Base-by-base conservation (phyloP, 2,888 invertebrate genomes). In the Pomacea canaliculata region DNA sequence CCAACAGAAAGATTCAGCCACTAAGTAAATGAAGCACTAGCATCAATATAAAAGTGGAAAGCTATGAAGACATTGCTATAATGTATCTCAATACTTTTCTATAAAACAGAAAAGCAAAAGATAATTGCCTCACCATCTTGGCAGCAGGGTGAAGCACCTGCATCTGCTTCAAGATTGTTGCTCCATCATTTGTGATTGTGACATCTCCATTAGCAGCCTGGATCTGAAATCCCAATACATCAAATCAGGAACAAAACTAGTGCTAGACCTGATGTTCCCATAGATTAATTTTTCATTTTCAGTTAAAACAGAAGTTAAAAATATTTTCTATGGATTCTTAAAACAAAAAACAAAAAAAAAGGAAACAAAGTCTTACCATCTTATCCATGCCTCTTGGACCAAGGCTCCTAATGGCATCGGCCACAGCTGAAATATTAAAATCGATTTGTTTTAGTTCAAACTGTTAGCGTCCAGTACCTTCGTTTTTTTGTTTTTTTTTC, bases 371-470 rank as follows among this genome's bases (percentile, higher is more conserved):
- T 37, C 37, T 81, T 93, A 96, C 96, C 99, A 99, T 99, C 94
- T 99, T 99, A 91, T 99, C 99, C 99, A 99, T 99, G 81, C 99
- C 99, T 85, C 97, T 94, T 37, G 99, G 99, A 8, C 99, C 99
- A 91, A 99, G 93, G 92, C 98, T 98, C 80, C 99, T 95, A 88
- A 99, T 96, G 19, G 99, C 98, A 96, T 98, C 97, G 82, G 98
- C 96, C 75, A 99, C 98, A 92, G 99, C 98, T 98, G 92, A 79
- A 94, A 86, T 70, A 48, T 80, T 67, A 66, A 23, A 68, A 48
- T 27, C 48, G 7, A 16, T 46, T 49, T n/a, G 19, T 71, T 19
- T 46, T 19, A n/a, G 37, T 19, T 46, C 37, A n/a, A 59, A 71
- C 12, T 12, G n/a, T 18, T 19, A 65, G 3, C n/a, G 27, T 27